phyloP scores from a whole-genome alignment of 1,140 invertebrate species.

The Galleria mellonella region DNA sequence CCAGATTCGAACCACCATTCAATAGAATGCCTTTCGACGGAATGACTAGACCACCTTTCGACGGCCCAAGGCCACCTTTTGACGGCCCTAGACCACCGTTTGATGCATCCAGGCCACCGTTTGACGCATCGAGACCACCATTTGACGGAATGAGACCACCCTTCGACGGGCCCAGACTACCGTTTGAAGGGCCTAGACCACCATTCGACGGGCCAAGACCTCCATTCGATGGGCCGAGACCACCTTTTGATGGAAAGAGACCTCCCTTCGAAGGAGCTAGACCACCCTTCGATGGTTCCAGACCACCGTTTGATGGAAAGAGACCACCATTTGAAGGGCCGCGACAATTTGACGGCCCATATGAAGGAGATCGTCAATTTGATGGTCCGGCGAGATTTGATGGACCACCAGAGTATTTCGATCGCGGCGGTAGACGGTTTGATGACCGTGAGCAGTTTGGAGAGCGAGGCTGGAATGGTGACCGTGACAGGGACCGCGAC shows the following conservation, averaged over 20 bases:
- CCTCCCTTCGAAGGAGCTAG: slow-evolving; percentile 36
- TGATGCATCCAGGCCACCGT: slow-evolving; percentile 48
- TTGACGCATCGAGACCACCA: slow-evolving; percentile 35
- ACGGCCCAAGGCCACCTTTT: slow-evolving; percentile 36
- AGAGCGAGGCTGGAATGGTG: slow-evolving; percentile 53
- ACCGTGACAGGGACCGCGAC: slow-evolving; percentile 43
- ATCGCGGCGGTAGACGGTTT: slow-evolving; percentile 47
- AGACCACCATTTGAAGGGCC: slow-evolving; percentile 26
- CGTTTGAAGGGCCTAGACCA: slow-evolving; percentile 36
- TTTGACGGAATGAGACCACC: slow-evolving; percentile 35
- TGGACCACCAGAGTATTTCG: slow-evolving; percentile 53
- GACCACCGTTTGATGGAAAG: slow-evolving; percentile 34
- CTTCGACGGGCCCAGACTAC: slow-evolving; percentile 46
- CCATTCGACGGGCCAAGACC: slow-evolving; percentile 32
- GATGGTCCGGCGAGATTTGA: slow-evolving; percentile 34
- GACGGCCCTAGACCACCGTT: slow-evolving; percentile 45
- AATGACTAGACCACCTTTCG: slow-evolving; percentile 34
- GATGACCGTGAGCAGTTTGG: slow-evolving; percentile 50
- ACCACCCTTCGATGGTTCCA: slow-evolving; percentile 28
- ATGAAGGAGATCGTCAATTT: slow-evolving; percentile 22
- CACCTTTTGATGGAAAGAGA: slow-evolving; percentile 30
- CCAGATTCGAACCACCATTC: slow-evolving; percentile 31
- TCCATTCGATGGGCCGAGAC: slow-evolving; percentile 28
- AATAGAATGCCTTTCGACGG: slow-evolving; percentile 33
- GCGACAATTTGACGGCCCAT: slow-evolving; percentile 21